Base-by-base conservation (phyloP, 1,140 invertebrate genomes). In the Daktulosphaira vitifoliae region DNA sequence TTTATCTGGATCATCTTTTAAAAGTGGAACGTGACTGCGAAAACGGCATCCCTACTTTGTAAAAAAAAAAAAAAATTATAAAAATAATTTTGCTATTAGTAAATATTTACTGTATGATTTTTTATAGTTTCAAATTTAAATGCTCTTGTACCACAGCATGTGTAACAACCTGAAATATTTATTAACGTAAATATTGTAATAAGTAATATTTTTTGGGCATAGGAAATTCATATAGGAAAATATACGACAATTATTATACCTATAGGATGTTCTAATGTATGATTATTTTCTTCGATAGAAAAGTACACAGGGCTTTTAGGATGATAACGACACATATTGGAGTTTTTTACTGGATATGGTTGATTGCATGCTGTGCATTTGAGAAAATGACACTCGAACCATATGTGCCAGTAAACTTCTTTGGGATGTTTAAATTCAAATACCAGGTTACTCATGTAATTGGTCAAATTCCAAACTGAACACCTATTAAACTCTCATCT, bases 61-160 rank as follows among this genome's bases (percentile, higher is more conserved):
- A 5, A 11, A 33, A 33, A 33, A 5, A 33, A 33, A 33, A 33
- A 5, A 11, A 33, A 33, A 33, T 33, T 11, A 33, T 33, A 33
- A 33, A 33, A 5, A 33, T n/a, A 44, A 44, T n/a, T 7, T 44
- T 44, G 15, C n/a, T n/a, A 37, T 13, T 37, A 7, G 33, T 37
- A 37, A 7, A 16, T n/a, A 44, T 38, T 46, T 66, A 66, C 65
- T 13, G 48, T 49, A 6, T 38, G 38, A 53, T 49, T 66, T 54
- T 49, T 42, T 1, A 66, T 38, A 1, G 44, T 15, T 39, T 66
- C 29, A 26, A 49, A 66, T 66, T 39, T 42, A 13, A 66, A 56
- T 7, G 65, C 44, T 50, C 23, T 48, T 25, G 44, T 26, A 1
- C 65, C 65, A 26, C 65, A 66, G 22, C 65, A 66, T 1, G 65